A percentile compares a stretch with the other conserved stretches of the same genome.
These are phyloP conservation scores for Girardinichthys multiradiatus DNA, from an alignment of 2,113 vertebrate species.

Conservation along the genomic window DNA sequence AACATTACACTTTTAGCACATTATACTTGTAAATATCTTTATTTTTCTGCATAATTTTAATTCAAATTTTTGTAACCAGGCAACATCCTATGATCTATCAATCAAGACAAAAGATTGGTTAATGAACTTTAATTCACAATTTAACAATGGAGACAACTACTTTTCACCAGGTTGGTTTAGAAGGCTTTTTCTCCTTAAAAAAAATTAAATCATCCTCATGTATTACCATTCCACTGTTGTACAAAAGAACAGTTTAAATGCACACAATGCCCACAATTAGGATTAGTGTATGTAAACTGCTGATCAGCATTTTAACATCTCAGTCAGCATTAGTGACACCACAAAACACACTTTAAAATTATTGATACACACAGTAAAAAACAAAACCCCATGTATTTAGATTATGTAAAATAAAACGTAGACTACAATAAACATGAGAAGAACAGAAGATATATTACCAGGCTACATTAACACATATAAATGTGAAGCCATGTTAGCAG, in stretches of 20 bases:
- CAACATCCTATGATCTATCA: neutral
- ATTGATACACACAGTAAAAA: neutral
- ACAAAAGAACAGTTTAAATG: neutral
- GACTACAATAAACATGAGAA: neutral
- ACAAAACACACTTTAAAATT: neutral
- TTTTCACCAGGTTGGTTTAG: no score
- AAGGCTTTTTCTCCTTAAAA: neutral
- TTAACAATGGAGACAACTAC: no score
- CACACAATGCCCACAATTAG: neutral
- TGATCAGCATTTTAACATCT: neutral
- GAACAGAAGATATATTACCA: conserved; percentile 12
- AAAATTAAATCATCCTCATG: no score
- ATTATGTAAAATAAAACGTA: neutral
- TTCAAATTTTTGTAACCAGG: neutral
- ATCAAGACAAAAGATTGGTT: neutral
- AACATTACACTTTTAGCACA: no score
- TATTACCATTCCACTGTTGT: neutral
- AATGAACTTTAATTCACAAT: no score
- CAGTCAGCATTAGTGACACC: neutral
- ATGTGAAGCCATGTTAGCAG: conserved; percentile 44
- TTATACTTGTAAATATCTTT: no score
- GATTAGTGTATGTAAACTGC: neutral
- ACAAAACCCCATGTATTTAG: neutral
- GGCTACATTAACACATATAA: conserved; percentile 14
- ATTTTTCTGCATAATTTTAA: no score